These are phyloP conservation scores for Helicoverpa armigera DNA, from an alignment of 1,140 invertebrate genomes.

Conservation along the genomic window DNA sequence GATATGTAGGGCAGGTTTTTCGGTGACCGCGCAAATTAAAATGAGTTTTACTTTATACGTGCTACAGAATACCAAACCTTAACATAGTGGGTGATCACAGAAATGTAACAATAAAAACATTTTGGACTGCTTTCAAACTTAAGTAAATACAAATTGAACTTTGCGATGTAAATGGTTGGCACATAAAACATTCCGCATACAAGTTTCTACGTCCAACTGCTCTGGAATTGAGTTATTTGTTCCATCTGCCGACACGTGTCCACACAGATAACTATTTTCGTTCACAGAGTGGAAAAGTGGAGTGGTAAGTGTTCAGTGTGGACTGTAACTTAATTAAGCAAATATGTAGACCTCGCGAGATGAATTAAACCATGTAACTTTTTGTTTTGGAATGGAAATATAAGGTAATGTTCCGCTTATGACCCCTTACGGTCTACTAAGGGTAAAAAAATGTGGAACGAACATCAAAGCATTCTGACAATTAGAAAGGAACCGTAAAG, in stretches of 20 bases:
- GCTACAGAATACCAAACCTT: no score
- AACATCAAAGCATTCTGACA: neutral
- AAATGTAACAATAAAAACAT: no score
- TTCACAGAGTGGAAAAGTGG: neutral
- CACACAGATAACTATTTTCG: neutral
- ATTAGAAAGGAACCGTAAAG: neutral
- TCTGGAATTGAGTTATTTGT: conserved; percentile 4
- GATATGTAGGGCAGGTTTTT: no score
- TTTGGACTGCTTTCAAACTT: no score
- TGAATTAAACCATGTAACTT: conserved; percentile 18
- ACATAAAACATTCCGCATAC: neutral
- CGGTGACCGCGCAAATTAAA: no score
- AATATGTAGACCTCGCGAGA: conserved; percentile 18
- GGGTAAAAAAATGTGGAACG: neutral
- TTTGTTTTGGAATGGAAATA: conserved; percentile 23
- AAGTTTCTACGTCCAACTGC: neutral
- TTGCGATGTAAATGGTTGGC: no score
- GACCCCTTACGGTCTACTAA: conserved; percentile 3
- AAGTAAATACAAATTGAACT: no score
- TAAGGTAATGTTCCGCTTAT: neutral
- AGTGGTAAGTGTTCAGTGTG: neutral
- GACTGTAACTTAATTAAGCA: conserved; percentile 25
- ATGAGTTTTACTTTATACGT: no score
- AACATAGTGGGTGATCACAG: no score
- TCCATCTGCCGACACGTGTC: neutral